Evolutionary conservation across 2,888 invertebrate species (phyloP).

Genomic region (Molorchus minor): DNA sequence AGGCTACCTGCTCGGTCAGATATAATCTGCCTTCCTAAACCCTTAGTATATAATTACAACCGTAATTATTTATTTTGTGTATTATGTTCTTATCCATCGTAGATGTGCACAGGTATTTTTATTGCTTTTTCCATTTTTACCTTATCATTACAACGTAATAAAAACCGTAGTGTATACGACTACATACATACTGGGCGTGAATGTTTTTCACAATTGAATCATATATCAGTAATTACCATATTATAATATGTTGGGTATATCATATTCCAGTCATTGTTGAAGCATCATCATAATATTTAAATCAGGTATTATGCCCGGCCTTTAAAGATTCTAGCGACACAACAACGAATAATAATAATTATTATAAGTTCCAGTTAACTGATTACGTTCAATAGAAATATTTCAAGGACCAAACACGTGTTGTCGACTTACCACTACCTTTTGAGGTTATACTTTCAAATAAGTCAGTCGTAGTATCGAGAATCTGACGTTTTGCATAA

Average conservation of each 20-base stretch:
- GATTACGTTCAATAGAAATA: constrained; percentile 2
- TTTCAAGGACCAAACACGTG: constrained; percentile 9
- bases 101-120: constrained; percentile 12
- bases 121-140: background rate
- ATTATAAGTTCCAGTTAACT: constrained; percentile 2
- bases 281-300: background rate
- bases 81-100: background rate
- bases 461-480: background rate
- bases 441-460: constrained; percentile 13
- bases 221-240: background rate
- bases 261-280: background rate
- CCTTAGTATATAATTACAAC: constrained; percentile 12
- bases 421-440: background rate
- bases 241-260: too few species aligned
- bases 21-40: constrained; percentile 6
- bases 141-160: constrained; percentile 6
- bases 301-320: background rate
- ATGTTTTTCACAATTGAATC: background rate
- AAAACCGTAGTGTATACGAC: constrained; percentile 1
- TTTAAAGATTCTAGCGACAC: constrained; percentile 4
- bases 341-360: background rate
- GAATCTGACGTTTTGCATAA: background rate
- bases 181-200: background rate
- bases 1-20: constrained; percentile 3
- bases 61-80: constrained; percentile 10